A percentile compares a stretch with the other conserved stretches of the same genome.
Conservation (phyloP, 2,888 invertebrate genomes). For the Blastobasis lacticolella region DNA sequence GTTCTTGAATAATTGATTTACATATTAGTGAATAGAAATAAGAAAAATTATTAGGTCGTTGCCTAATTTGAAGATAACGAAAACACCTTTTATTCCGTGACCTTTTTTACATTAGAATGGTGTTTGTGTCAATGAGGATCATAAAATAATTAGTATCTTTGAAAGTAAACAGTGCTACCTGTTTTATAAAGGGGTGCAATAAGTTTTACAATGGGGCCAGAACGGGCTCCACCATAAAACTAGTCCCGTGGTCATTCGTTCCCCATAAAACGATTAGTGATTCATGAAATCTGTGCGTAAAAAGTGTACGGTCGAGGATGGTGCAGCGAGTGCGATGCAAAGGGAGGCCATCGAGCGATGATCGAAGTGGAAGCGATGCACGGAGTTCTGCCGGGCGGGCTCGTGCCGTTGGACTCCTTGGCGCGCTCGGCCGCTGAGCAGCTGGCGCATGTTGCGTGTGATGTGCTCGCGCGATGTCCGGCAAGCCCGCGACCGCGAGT, state of each 20-base stretch:
- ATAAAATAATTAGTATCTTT: constrained; percentile 33
- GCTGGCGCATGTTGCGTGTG: constrained; percentile 73
- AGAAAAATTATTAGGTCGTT: neutral
- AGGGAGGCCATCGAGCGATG: constrained; percentile 56
- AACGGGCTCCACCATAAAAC: constrained; percentile 69
- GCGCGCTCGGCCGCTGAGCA: constrained; percentile 60
- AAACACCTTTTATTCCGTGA: constrained; percentile 4
- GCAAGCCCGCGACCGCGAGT: constrained; percentile 80
- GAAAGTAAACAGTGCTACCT: constrained; percentile 36
- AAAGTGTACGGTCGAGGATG: constrained; percentile 53
- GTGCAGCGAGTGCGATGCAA: constrained; percentile 39
- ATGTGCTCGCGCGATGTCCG: constrained; percentile 85
- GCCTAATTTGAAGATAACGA: neutral
- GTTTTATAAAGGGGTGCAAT: constrained; percentile 43
- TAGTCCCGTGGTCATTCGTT: constrained; percentile 39
- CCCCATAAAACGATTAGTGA: constrained; percentile 55
- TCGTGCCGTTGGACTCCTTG: constrained; percentile 38
- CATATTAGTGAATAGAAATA: neutral
- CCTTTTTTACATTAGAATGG: constrained; percentile 18
- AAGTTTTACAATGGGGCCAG: constrained; percentile 63
- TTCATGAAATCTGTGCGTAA: constrained; percentile 48
- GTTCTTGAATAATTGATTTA: too few relatives aligned
- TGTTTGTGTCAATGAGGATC: constrained; percentile 49
- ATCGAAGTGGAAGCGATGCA: constrained; percentile 56
- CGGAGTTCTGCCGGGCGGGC: constrained; percentile 34